Conservation (phyloP, 2,888 invertebrate genomes). For the Agrochola litura region DNA sequence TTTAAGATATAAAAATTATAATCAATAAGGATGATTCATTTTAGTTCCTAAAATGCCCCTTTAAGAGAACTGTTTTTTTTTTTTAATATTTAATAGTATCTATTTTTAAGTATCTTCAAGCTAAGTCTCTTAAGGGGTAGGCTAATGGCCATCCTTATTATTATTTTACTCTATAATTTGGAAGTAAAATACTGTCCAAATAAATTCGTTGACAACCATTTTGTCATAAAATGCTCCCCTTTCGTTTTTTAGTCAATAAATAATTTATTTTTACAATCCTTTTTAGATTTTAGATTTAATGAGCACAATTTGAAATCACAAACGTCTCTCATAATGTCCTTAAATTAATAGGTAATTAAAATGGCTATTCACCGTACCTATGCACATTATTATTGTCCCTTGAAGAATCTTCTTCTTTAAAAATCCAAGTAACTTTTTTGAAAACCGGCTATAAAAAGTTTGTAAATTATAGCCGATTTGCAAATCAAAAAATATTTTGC, state of each 20-base stretch:
- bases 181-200: constrained; percentile 30
- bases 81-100: background rate
- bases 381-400: background rate
- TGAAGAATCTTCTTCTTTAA: background rate
- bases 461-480: no score
- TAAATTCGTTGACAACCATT: constrained; percentile 46
- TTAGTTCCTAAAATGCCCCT: constrained; percentile 2
- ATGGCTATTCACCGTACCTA: background rate
- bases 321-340: background rate
- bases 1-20: constrained; percentile 22
- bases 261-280: constrained; percentile 19
- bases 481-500: no score
- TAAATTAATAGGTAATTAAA: constrained; percentile 2
- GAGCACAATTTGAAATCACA: constrained; percentile 19
- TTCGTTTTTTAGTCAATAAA: constrained; percentile 15
- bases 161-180: constrained; percentile 31
- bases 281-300: constrained; percentile 5
- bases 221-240: constrained; percentile 45
- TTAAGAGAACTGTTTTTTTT: background rate
- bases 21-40: constrained; percentile 44
- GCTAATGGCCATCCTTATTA: constrained; percentile 35
- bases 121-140: background rate
- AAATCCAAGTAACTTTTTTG: background rate
- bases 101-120: constrained; percentile 3
- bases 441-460: no score